Base-by-base conservation (phyloP, 1,140 invertebrate genomes). In the Sesamia nonagrioides region DNA sequence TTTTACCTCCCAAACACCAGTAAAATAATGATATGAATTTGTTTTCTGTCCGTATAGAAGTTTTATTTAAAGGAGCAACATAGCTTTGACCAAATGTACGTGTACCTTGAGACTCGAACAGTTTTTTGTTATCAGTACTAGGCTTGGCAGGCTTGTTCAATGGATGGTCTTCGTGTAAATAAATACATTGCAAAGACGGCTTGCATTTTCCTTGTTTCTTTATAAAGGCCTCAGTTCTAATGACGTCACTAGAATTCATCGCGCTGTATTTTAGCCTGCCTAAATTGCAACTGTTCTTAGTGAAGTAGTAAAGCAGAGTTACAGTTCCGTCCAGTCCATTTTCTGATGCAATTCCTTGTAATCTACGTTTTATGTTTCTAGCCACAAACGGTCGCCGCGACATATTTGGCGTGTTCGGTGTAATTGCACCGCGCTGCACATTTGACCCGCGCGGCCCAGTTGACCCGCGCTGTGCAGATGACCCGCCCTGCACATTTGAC, bases 1-100 rank as follows among this genome's bases (percentile, higher is more conserved):
- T 33, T 78, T 56, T 73, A 7, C 37, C 58, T 37, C 69, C 50
- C 61, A 76, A 42, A 73, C 71, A 81, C 74, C 58, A 78, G 68
- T 63, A 69, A 56, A 77, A 76, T n/a, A 81, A 56, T 66, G 69
- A 72, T 71, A n/a, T 15, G 18, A 82, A 63, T 35, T 66, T 54
- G n/a, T 45, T 61, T 73, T 71, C 77, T 52, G 18, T 79, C 11
- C 72, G 74, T 58, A 17, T 11, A 48, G 42, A 11, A 9, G 17
- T 35, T 71, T 2, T 33, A 42, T 77, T 77, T 66, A 73, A 18
- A 77, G 77, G 72, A 77, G 74, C 17, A 27, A 75, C 56, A 18
- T 74, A n/a, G 48, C 37, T 45, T 5, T 73, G 78, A 1, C 45
- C 60, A 33, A 78, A 58, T 11, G 66, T 78, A 7, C 73, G 61